Evolutionary conservation across 2,113 vertebrate species (phyloP), one percentile per base, ranked within the genome.

Genomic region (Tamias sibiricus): DNA sequence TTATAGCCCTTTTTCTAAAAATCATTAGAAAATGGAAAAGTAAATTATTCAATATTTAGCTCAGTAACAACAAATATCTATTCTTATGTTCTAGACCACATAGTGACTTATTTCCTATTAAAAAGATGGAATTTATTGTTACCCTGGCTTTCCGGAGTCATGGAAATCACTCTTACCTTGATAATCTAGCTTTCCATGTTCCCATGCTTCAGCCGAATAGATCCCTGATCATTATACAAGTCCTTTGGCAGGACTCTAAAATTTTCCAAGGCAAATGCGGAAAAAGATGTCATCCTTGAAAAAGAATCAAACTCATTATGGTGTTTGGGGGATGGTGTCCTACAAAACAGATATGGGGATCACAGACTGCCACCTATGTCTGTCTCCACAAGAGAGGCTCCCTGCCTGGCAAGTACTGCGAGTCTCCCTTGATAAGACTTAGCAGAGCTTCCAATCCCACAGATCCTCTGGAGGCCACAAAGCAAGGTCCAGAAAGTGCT

Each of bases 331-430:
- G 57, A 40, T 8, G 14, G 19, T 76, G 66, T 26, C 37, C 52
- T 64, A 14, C 5, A 32, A 13, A 40, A 32, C 3, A 66, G 28
- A 19, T 20, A 32, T 85, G 57, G 8, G 16, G 19, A 42, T 42
- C 44, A 42, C 44, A 66, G n/a, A 0, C 24, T 84, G 17, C 4
- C 2, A 7, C 32, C 7, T 16, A 0, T n/a, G n/a, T n/a, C n/a
- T n/a, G n/a, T 26, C 35, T 66, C 11, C 30, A 10, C 1, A 1
- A 66, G 5, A 8, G 54, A 81, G 81, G 3, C 28, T 13, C n/a
- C 6, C 16, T 9, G 9, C 42, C 26, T 40, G 54, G 44, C 4
- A 8, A 40, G 32, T 5, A 26, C 16, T 26, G 14, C 2, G 22
- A 7, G 28, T 14, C 37, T 82, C 59, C 40, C 32, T 32, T 75